Percentiles rank a stretch among this genome's conserved stretches.
phyloP scores from a whole-genome alignment of 2,797 vertebrate genomes.

The Argentina silus region DNA sequence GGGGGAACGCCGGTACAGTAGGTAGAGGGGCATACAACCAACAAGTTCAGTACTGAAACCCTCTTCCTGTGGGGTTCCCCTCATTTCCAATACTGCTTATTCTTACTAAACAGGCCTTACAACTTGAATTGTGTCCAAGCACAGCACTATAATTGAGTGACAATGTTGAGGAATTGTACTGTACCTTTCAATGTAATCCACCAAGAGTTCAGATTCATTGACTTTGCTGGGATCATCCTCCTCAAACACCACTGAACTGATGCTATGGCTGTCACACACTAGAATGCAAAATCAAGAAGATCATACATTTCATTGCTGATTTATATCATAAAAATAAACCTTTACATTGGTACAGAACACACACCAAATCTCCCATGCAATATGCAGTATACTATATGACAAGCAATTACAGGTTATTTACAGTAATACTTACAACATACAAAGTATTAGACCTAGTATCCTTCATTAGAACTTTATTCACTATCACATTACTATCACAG shows the following conservation, averaged over 20 bases:
- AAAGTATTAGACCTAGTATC: neutral
- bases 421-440: neutral
- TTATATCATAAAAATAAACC: neutral
- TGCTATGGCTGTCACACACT: conserved; percentile 32
- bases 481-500: neutral
- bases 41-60: too few species aligned
- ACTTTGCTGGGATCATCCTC: conserved; percentile 66
- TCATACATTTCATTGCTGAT: neutral
- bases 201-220: conserved; percentile 62
- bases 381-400: too few species aligned
- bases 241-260: conserved; percentile 50
- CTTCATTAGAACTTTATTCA: neutral
- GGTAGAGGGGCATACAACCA: too few species aligned
- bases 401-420: neutral
- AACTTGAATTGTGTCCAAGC: too few species aligned
- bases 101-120: too few species aligned
- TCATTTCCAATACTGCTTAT: too few species aligned
- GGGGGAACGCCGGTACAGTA: too few species aligned
- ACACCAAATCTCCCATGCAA: neutral
- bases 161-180: too few species aligned
- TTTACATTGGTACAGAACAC: neutral
- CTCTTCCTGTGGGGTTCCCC: too few species aligned
- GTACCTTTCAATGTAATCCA: conserved; percentile 76
- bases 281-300: neutral
- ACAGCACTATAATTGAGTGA: too few species aligned